phyloP scores from a whole-genome alignment of 2,113 vertebrate species.

The Talpa occidentalis region DNA sequence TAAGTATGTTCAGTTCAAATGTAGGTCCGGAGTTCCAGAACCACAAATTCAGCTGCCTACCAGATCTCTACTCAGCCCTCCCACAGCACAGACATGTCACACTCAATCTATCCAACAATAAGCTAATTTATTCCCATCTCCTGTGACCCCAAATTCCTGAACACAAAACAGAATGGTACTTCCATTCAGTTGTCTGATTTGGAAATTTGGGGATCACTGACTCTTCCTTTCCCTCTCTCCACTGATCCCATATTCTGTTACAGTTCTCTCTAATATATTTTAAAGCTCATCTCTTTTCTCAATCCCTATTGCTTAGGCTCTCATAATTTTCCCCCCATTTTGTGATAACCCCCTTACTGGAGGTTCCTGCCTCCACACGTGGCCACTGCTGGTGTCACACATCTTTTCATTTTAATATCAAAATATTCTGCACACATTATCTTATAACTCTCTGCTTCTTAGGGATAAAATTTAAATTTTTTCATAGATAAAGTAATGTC shows the following conservation, averaged over 20 bases:
- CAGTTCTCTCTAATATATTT: background rate
- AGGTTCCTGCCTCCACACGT: background rate
- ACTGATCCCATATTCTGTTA: background rate
- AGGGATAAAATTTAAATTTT: background rate
- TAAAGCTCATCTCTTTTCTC: background rate
- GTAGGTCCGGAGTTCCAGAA: background rate
- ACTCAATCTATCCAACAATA: background rate
- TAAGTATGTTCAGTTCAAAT: background rate
- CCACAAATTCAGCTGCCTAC: background rate
- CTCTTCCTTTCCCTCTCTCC: background rate
- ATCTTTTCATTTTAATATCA: slow-evolving; percentile 17
- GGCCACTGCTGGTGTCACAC: background rate
- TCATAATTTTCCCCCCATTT: background rate
- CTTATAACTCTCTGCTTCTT: background rate
- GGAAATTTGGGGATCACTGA: background rate
- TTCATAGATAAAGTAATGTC: background rate
- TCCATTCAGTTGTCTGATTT: background rate
- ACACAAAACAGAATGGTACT: background rate
- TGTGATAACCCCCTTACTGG: background rate
- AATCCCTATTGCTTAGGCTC: background rate
- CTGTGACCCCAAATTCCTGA: background rate
- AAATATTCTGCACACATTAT: background rate
- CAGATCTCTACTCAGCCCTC: background rate
- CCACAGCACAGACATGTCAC: background rate
- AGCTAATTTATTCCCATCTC: background rate